A percentile compares a stretch with the other conserved stretches of the same genome.
phyloP scores from a whole-genome alignment of 1,140 invertebrate genomes.

The Drosophila trapezifrons region DNA sequence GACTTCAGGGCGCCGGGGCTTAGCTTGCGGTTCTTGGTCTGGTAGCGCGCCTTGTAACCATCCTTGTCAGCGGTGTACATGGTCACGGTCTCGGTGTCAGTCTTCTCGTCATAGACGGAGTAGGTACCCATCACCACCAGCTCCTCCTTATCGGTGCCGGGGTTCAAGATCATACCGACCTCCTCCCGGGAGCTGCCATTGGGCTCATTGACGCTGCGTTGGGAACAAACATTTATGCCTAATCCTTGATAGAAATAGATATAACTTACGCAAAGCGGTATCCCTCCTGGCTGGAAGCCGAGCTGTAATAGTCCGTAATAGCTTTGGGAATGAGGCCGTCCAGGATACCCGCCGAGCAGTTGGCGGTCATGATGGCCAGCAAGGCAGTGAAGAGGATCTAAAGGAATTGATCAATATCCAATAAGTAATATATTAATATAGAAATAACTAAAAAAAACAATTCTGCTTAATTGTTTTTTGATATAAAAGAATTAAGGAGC shows the following conservation, averaged over 20 bases:
- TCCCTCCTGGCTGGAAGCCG: constrained; percentile 64
- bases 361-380: constrained; percentile 60
- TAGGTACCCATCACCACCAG: constrained; percentile 81
- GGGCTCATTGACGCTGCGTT: constrained; percentile 60
- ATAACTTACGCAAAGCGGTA: constrained; percentile 68
- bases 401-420: constrained; percentile 21
- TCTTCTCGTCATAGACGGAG: constrained; percentile 70
- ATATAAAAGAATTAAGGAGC: too few relatives aligned
- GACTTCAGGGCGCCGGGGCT: constrained; percentile 73
- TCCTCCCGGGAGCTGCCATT: constrained; percentile 80
- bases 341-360: constrained; percentile 60
- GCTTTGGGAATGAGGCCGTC: constrained; percentile 58
- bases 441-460: too few relatives aligned
- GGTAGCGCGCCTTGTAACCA: constrained; percentile 75
- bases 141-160: constrained; percentile 69
- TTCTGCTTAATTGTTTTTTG: too few relatives aligned
- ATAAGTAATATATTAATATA: not conserved
- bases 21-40: constrained; percentile 78
- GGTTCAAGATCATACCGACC: constrained; percentile 78
- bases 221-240: not conserved
- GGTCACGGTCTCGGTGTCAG: constrained; percentile 71
- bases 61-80: constrained; percentile 83
- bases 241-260: not conserved
- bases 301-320: constrained; percentile 47
- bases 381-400: constrained; percentile 64